Evolutionary conservation across 2,113 vertebrate species (phyloP), one percentile per base, ranked within the genome.

Genomic region (Pica pica): DNA sequence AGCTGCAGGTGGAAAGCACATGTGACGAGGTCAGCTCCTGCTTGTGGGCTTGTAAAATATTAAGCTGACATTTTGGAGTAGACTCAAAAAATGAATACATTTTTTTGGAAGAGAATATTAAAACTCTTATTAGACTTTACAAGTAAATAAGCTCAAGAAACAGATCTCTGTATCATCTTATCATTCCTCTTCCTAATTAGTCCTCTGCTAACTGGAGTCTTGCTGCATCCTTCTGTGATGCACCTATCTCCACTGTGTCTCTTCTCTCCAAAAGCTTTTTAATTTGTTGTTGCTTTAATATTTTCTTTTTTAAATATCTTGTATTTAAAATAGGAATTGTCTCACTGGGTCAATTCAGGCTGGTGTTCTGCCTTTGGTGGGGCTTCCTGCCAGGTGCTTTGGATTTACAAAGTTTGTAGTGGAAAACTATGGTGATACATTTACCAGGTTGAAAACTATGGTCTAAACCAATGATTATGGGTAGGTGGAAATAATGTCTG

Each of bases 401-500:
- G 68, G 59, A n/a, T 90, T 26, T 59, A 52, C 18, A 21, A 78
- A 92, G 60, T 81, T 94, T 80, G 42, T 41, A 49, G 61, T 77
- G 63, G 76, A 77, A 49, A 78, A 56, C 82, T 53, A 2, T 63
- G 33, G 64, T 0, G 24, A 60, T 78, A 4, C 6, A 11, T 95
- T 74, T 90, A 81, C 74, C 85, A 42, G 56, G 85, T 52, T 24
- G 31, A 68, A 81, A 75, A 68, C 0, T 1, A 52, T 61, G 73
- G n/a, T 91, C 74, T 79, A 55, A 92, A 69, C 69, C 2, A 8
- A 53, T 84, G 69, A 82, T 94, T 93, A 60, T 1, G 50, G 86
- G 73, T 52, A 90, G 83, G 83, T 90, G 77, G 89, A 89, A 92
- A 76, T 85, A 87, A 82, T 78, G 90, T 60, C 85, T 94, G 86